These are phyloP conservation scores for Yponomeuta malinellus DNA, from an alignment of 2,888 invertebrate genomes.

Conservation along the genomic window DNA sequence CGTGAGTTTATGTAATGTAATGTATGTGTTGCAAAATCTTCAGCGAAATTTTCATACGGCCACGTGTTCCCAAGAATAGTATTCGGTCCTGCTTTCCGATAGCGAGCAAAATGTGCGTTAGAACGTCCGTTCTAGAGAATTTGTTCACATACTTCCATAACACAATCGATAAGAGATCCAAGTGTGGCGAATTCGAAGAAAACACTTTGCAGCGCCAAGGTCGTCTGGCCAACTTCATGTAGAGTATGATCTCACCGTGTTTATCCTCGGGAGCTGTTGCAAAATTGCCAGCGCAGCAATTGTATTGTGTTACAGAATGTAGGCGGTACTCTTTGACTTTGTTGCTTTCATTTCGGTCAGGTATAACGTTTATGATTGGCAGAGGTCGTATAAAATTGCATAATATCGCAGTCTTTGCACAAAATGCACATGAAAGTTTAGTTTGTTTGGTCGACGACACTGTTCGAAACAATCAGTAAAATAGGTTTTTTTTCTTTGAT, in stretches of 20 bases:
- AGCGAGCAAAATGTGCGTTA: neutral
- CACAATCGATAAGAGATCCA: neutral
- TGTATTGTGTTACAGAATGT: slow-evolving; percentile 1
- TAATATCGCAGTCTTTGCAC: too few species aligned
- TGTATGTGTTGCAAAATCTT: too few species aligned
- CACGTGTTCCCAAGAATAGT: too few species aligned
- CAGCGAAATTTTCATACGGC: too few species aligned
- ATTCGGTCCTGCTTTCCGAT: too few species aligned
- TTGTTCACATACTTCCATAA: neutral
- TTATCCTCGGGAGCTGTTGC: neutral
- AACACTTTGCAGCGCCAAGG: neutral
- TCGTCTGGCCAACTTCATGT: neutral
- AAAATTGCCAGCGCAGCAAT: neutral
- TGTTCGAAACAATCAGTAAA: too few species aligned
- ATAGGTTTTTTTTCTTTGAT: too few species aligned
- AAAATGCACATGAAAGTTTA: too few species aligned
- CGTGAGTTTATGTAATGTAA: too few species aligned
- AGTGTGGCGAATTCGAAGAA: neutral
- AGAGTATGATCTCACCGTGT: neutral
- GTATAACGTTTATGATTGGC: neutral
- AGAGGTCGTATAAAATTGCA: neutral
- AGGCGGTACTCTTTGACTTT: neutral
- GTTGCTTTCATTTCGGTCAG: neutral
- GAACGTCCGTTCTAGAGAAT: neutral
- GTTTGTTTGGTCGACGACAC: too few species aligned